Evolutionary conservation across 1,140 invertebrate species (phyloP).

Genomic region (Hypsibius dujardini): DNA sequence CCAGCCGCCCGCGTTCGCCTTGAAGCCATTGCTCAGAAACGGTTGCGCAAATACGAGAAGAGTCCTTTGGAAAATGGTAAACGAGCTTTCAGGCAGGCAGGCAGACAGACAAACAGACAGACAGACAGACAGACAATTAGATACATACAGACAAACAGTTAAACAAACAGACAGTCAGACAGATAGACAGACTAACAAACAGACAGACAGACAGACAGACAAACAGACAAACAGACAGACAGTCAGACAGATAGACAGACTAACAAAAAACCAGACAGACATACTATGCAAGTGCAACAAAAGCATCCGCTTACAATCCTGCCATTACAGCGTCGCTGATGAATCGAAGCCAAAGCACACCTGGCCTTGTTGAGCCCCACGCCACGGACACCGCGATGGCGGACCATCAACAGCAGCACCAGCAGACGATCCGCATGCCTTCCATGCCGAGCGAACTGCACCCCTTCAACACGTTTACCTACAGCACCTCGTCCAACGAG

Average conservation of each 20-base stretch:
- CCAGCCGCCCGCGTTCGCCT: constrained; percentile 80
- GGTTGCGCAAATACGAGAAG: constrained; percentile 84
- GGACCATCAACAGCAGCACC: constrained; percentile 23
- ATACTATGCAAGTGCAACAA: too few species aligned
- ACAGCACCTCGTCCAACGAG: constrained; percentile 27
- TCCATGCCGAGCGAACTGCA: constrained; percentile 35
- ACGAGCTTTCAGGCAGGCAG: neutral
- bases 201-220: too few species aligned
- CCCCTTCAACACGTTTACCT: constrained; percentile 25
- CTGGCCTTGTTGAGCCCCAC: constrained; percentile 60
- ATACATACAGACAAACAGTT: too few species aligned
- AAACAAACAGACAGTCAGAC: too few species aligned
- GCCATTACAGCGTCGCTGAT: neutral
- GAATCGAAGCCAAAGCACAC: constrained; percentile 68
- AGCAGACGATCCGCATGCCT: constrained; percentile 32
- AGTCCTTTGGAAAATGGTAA: constrained; percentile 74
- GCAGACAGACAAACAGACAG: too few species aligned
- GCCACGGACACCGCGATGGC: neutral
- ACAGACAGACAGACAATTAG: too few species aligned
- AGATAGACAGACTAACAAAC: too few species aligned
- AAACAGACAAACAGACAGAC: too few species aligned
- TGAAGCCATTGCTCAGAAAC: constrained; percentile 90
- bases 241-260: too few species aligned
- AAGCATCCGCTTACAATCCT: neutral
- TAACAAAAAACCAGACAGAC: too few species aligned